A percentile compares a stretch with the other conserved stretches of the same genome.
Evolutionary conservation across 2,797 vertebrate genomes (phyloP).

Genomic region (Halcyon smyrnensis): DNA sequence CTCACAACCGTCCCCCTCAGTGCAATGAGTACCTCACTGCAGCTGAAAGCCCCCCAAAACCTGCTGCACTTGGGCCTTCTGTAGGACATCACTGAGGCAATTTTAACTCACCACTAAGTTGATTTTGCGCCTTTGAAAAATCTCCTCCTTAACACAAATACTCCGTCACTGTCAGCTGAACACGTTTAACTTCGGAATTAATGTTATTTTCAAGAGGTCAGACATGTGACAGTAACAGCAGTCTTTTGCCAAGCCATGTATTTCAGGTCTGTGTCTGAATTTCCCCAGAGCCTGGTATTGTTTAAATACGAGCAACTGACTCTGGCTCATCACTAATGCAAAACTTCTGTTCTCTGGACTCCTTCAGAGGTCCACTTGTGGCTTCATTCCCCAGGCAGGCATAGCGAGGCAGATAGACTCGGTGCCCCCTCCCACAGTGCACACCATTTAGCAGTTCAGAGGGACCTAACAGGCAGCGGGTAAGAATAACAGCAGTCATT

Average conservation of each 20-base stretch:
- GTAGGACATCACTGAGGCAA: neutral
- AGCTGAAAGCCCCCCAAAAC: neutral
- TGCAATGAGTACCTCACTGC: neutral
- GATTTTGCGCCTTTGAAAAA: slow-evolving; percentile 34
- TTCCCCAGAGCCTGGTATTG: neutral
- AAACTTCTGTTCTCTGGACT: slow-evolving; percentile 25
- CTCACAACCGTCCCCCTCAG: neutral
- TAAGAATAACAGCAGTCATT: neutral
- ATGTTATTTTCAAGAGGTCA: slow-evolving; percentile 54
- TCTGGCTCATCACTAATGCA: slow-evolving; percentile 1
- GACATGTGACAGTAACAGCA: slow-evolving; percentile 23
- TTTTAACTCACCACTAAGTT: neutral
- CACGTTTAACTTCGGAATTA: slow-evolving; percentile 51
- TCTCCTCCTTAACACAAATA: slow-evolving; percentile 35
- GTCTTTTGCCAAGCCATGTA: slow-evolving; percentile 25
- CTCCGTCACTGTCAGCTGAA: slow-evolving; percentile 42
- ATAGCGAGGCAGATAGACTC: neutral
- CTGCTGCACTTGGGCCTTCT: neutral
- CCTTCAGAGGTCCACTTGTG: neutral
- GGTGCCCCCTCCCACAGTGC: neutral
- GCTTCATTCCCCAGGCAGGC: neutral
- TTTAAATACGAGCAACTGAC: neutral
- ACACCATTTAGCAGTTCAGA: neutral
- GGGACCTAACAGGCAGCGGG: neutral
- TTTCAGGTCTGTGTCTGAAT: slow-evolving; percentile 43